These are phyloP conservation scores for Bombus difficillimus DNA, from an alignment of 1,140 invertebrate species.

Conservation along the genomic window DNA sequence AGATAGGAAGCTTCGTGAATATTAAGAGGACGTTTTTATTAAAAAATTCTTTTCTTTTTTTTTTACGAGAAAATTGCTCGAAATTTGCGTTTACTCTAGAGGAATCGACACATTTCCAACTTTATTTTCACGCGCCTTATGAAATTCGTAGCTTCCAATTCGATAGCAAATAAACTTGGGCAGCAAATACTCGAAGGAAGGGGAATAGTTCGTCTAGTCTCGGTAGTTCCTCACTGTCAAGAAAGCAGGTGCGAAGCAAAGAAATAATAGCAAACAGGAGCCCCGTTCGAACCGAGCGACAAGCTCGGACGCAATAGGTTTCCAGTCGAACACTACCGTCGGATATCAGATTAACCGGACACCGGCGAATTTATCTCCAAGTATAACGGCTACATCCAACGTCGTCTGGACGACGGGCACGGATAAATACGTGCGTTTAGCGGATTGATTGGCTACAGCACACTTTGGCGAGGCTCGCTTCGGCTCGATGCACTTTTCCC, in stretches of 20 bases:
- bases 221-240: too few species aligned
- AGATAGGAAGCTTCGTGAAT: background rate
- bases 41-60: too few species aligned
- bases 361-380: constrained; percentile 70
- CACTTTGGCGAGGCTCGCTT: constrained; percentile 71
- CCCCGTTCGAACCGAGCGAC: constrained; percentile 1
- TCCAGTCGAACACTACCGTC: constrained; percentile 39
- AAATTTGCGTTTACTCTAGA: background rate
- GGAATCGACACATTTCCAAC: background rate
- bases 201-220: too few species aligned
- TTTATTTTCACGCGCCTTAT: background rate
- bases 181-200: background rate
- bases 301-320: constrained; percentile 27
- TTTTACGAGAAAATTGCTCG: background rate
- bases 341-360: constrained; percentile 54
- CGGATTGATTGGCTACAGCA: constrained; percentile 75
- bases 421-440: constrained; percentile 73
- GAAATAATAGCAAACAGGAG: constrained; percentile 39
- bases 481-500: constrained; percentile 54
- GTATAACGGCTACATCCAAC: constrained; percentile 52
- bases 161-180: background rate
- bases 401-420: constrained; percentile 55
- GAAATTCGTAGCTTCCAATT: background rate
- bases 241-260: background rate
- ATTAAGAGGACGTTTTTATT: background rate